Evolutionary conservation across 2,888 invertebrate species (phyloP), one percentile per base, ranked within the genome.

Genomic region (Ochlodes sylvanus): DNA sequence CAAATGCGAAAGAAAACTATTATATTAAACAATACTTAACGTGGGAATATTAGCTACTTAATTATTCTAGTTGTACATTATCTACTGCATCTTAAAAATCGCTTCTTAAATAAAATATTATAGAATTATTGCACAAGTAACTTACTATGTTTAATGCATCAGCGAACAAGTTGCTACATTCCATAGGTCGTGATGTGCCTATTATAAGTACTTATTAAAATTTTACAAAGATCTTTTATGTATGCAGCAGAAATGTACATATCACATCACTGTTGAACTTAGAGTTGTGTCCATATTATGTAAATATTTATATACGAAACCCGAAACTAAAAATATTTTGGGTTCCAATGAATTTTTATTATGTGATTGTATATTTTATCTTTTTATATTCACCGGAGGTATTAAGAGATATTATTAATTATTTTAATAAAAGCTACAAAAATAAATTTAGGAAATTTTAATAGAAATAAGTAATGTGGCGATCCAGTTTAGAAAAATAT

Each of bases 111-210:
- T 50, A 19, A 19, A 17, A 19, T 50, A 50, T n/a, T 50, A 19
- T 50, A 50, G 50, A 32, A 32, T 54, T 2, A 27, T 54, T 32
- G 19, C 17, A 17, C 19, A 54, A 54, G 54, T 54, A 54, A 54
- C 54, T n/a, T 50, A 19, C 12, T 50, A 17, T 47, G n/a, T 54
- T 32, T 54, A 62, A 14, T 60, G n/a, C 42, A 52, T 52, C 50
- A 57, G 38, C 19, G 7, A 58, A 70, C 78, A 76, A 77, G 76
- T 78, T 78, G 74, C 76, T 80, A 87, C 86, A 87, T 87, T 87
- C 87, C 87, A 85, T 76, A 77, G 79, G 77, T 77, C 75, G 76
- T 67, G 71, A 70, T 64, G 72, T 58, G 44, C 58, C 60, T 66
- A 61, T 67, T 54, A 32, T 38, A 32, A 32, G 54, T 54, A 54